A percentile compares a stretch with the other conserved stretches of the same genome.
Evolutionary conservation across 2,113 vertebrate genomes (phyloP).

Genomic region (Mormyrus iriodes): DNA sequence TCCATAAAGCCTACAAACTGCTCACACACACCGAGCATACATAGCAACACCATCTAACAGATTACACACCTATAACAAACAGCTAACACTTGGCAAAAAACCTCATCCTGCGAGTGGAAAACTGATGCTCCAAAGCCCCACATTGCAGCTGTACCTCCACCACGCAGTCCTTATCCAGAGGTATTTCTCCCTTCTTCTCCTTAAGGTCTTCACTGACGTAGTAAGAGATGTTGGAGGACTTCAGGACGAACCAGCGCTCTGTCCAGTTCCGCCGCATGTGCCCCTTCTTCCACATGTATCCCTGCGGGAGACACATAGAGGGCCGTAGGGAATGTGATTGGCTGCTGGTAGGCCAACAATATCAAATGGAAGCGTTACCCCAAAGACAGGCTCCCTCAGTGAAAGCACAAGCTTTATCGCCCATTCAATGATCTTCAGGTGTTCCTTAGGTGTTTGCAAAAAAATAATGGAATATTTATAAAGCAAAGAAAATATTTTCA

Average conservation of each 20-base stretch:
- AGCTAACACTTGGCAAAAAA: neutral
- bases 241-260: constrained; percentile 72
- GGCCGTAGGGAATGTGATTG: neutral
- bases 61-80: neutral
- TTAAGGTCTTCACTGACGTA: constrained; percentile 62
- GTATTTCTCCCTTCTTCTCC: constrained; percentile 66
- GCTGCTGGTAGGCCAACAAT: neutral
- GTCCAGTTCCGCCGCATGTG: constrained; percentile 69
- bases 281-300: constrained; percentile 72
- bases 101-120: neutral
- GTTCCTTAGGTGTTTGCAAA: neutral
- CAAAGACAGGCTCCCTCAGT: neutral
- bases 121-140: neutral
- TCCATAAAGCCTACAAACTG: neutral
- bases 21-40: neutral
- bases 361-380: neutral
- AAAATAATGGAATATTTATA: too few species aligned
- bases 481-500: too few species aligned
- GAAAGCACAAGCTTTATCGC: neutral
- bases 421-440: neutral
- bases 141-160: constrained; percentile 51
- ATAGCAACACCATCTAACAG: neutral
- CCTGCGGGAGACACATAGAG: constrained; percentile 39
- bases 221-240: constrained; percentile 55
- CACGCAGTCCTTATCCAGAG: constrained; percentile 55